These are phyloP conservation scores for Eupithecia pulchellata DNA, from an alignment of 2,888 invertebrate species.

Conservation along the genomic window DNA sequence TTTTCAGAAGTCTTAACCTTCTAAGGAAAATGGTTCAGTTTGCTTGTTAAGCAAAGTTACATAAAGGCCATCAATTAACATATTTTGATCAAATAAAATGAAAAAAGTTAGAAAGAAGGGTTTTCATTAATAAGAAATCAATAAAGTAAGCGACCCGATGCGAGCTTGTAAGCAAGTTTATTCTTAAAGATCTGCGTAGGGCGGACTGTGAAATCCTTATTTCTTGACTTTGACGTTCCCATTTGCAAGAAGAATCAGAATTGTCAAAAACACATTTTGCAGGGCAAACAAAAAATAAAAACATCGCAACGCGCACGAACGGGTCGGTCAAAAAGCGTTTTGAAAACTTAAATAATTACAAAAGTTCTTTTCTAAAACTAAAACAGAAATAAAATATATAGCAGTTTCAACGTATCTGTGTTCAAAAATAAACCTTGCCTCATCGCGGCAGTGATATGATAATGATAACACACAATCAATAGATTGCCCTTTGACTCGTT, in stretches of 20 bases:
- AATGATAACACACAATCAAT: conserved; percentile 42
- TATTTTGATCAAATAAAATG: too few species aligned
- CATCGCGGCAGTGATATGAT: conserved; percentile 31
- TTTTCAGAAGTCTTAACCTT: too few species aligned
- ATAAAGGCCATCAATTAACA: too few species aligned
- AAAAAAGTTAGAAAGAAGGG: too few species aligned
- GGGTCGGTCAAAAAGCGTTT: background rate
- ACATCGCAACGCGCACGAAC: background rate
- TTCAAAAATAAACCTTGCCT: conserved; percentile 21
- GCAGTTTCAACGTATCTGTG: conserved; percentile 26
- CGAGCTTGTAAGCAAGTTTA: background rate
- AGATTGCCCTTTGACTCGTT: conserved; percentile 51
- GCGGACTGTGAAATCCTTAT: background rate
- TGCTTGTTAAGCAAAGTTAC: too few species aligned
- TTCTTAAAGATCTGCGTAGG: background rate
- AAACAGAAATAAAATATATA: conserved; percentile 16
- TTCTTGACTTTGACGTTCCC: too few species aligned
- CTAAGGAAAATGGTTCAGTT: too few species aligned
- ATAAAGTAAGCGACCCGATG: too few species aligned
- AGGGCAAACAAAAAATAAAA: background rate
- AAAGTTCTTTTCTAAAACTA: background rate
- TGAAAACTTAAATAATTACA: conserved; percentile 28
- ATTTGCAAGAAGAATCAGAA: too few species aligned
- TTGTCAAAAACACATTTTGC: too few species aligned
- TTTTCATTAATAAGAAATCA: too few species aligned